A percentile compares a stretch with the other conserved stretches of the same genome.
Conservation (phyloP, 2,113 vertebrate species). For the Diphyllodes magnificus region DNA sequence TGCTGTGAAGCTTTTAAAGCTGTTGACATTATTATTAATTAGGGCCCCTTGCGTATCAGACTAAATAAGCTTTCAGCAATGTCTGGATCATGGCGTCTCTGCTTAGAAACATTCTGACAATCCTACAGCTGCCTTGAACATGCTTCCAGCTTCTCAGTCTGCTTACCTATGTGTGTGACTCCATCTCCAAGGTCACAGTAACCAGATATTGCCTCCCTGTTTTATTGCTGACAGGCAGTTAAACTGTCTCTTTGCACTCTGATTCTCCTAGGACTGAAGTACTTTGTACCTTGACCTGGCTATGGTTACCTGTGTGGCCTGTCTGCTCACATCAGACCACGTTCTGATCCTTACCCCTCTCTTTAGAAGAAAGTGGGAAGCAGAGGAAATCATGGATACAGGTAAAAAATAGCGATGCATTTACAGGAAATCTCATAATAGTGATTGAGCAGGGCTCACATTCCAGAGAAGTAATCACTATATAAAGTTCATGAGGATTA, state of each 20-base stretch:
- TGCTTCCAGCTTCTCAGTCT: not conserved
- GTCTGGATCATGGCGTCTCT: not conserved
- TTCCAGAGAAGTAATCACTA: not conserved
- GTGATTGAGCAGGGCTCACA: not conserved
- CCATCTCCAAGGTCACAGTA: slow-evolving; percentile 1
- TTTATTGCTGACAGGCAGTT: slow-evolving; percentile 16
- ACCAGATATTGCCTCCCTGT: slow-evolving; percentile 2
- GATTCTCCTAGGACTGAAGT: not conserved
- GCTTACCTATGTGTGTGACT: not conserved
- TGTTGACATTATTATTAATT: slow-evolving; percentile 22
- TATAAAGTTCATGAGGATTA: not conserved
- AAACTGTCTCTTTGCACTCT: not conserved
- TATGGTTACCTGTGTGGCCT: not conserved
- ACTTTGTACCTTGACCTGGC: not conserved
- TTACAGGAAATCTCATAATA: not conserved
- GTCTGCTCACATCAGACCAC: not conserved
- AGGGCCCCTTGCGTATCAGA: not conserved
- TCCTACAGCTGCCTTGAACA: not conserved
- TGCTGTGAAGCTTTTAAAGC: slow-evolving; percentile 9
- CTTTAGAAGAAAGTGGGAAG: not conserved
- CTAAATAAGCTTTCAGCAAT: slow-evolving; percentile 9
- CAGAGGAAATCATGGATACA: not conserved
- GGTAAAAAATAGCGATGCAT: not conserved
- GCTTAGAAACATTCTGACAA: slow-evolving; percentile 1
- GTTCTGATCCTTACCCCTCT: not conserved